Base-by-base conservation (phyloP, 2,113 vertebrate genomes). In the Megatriorchis doriae region DNA sequence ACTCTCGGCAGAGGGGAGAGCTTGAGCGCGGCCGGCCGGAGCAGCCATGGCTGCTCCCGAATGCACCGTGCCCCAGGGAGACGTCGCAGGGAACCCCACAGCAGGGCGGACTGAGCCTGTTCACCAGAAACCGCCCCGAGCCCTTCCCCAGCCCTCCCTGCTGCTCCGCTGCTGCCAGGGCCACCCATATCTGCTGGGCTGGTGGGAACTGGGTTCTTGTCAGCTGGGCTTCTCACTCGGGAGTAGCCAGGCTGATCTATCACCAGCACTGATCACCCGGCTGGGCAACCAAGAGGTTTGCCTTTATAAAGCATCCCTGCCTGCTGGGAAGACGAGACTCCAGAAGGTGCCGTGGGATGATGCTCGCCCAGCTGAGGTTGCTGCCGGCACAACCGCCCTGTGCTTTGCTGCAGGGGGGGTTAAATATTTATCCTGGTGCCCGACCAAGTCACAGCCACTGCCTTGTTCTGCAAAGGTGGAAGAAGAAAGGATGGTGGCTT, bases 41-140 rank as follows among this genome's bases (percentile, higher is more conserved):
- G 70, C 40, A 38, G 27, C 58, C 16, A 0, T 1, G 2, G 20
- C 26, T 21, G 6, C n/a, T 17, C 47, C 55, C 2, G 1, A 32
- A 17, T 47, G 47, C 21, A 21, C 40, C 3, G 3, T 22, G 21
- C 17, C 26, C 40, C 23, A 3, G 31, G 47, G 12, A 10, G 32
- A 4, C 1, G 1, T 32, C 3, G 1, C 17, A 25, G 36, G n/a
- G 42, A 7, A 75, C 42, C n/a, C 31, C 52, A 26, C 1, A 4
- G 27, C 21, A 9, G 2, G 11, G 27, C 1, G 1, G n/a, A 17
- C 58, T 26, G 20, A 77, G 29, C 25, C 25, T 31, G 9, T 6
- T 11, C 47, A n/a, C 17, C 31, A 86, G 17, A 47, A 34, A 53
- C 12, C 3, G 2, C 47, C 15, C 10, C 1, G 1, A 55, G 11